phyloP scores from a whole-genome alignment of 2,113 vertebrate genomes.

The Corydoras sp. region DNA sequence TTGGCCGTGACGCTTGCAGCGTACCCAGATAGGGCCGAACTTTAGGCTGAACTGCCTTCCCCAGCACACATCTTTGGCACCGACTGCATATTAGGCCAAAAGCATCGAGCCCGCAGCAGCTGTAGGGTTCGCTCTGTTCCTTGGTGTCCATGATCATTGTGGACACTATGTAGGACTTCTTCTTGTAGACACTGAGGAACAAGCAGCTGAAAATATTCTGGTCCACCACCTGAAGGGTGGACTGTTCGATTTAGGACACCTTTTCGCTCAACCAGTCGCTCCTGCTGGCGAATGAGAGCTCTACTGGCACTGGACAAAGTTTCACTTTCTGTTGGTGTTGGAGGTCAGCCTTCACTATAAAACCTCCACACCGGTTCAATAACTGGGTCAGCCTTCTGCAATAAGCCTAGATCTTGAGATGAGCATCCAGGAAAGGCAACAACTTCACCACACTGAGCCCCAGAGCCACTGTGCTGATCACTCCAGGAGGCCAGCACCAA shows the following conservation, averaged over 20 bases:
- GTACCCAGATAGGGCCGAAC: not conserved
- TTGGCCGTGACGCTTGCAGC: not conserved
- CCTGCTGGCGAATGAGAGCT: not conserved
- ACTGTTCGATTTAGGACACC: not conserved
- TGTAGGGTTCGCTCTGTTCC: not conserved
- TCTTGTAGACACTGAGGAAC: not conserved
- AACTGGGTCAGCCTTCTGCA: not conserved
- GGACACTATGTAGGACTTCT: not conserved
- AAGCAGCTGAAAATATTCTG: not conserved
- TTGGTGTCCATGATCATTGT: not conserved
- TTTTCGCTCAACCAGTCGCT: not conserved
- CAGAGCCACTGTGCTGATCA: not conserved
- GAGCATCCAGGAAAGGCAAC: not conserved
- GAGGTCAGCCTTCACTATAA: not conserved
- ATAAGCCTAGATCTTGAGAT: not conserved
- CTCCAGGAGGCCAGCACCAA: not conserved
- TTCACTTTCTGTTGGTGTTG: not conserved
- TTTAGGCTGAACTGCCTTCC: conserved; percentile 12
- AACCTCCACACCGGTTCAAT: not conserved
- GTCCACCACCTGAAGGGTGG: not conserved
- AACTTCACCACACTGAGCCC: not conserved
- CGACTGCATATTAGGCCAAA: not conserved
- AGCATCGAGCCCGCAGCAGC: not conserved
- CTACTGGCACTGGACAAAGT: not conserved
- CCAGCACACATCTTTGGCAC: conserved; percentile 9